Evolutionary conservation across 2,113 vertebrate species (phyloP).

Genomic region (Cynoglossus semilaevis): DNA sequence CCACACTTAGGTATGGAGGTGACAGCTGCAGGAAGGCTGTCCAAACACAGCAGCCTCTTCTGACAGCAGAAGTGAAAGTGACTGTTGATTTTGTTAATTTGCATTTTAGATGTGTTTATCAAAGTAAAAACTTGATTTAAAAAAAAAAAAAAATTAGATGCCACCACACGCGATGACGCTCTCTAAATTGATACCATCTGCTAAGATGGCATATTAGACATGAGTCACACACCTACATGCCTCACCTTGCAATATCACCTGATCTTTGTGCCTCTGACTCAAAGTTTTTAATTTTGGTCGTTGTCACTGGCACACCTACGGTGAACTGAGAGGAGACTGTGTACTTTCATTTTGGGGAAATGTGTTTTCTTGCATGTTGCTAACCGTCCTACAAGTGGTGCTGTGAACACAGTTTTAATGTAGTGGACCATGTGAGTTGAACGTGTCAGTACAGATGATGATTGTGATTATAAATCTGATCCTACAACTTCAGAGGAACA

Average conservation of each 20-base stretch:
- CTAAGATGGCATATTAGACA: conserved; percentile 15
- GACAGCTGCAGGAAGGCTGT: conserved; percentile 51
- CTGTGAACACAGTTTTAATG: too few relatives aligned
- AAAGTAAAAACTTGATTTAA: conserved; percentile 15
- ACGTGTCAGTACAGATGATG: too few relatives aligned
- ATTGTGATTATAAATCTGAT: too few relatives aligned
- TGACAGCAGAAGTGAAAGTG: conserved; percentile 41
- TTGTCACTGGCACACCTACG: conserved; percentile 6
- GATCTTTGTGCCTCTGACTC: not conserved
- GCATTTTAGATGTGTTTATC: not conserved
- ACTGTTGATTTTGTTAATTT: not conserved
- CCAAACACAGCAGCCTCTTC: conserved; percentile 35
- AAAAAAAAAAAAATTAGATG: conserved; percentile 3
- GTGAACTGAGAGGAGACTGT: conserved; percentile 1
- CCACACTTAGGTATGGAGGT: not conserved
- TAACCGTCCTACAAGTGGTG: too few relatives aligned
- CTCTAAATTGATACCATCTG: conserved; percentile 17
- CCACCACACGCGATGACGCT: not conserved
- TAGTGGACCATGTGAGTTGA: too few relatives aligned
- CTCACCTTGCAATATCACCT: conserved; percentile 16
- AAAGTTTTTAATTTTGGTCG: not conserved
- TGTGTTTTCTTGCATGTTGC: too few relatives aligned
- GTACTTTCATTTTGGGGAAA: not conserved
- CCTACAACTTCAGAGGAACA: too few relatives aligned
- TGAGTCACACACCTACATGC: conserved; percentile 30